Evolutionary conservation across 2,888 invertebrate species (phyloP), one percentile per base, ranked within the genome.

Genomic region (Microdon myrmicae): DNA sequence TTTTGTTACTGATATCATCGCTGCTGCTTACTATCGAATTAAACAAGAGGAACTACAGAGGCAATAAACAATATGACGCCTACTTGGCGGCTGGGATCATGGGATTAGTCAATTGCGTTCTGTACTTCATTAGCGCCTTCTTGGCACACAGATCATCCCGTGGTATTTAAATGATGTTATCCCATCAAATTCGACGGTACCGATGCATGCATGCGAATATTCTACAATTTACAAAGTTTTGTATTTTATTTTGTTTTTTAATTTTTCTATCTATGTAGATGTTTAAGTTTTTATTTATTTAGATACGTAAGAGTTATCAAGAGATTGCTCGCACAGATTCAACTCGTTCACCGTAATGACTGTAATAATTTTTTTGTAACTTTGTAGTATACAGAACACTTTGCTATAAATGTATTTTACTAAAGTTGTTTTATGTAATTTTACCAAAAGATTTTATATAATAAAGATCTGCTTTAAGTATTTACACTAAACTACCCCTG

Each of bases 111-210:
- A 85, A 90, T 74, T 80, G 89, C 2, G 85, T 81, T 1, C 79
- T 92, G 1, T 93, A 93, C 75, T 81, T 91, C 31, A 71, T 91
- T 37, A 92, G 92, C 74, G 86, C 91, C 17, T 84, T 91, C 71
- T 83, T 91, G 70, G 92, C 92, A 20, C 85, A 88, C 72, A 87
- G 89, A 68, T 85, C 86, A 14, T 92, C 92, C 81, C 86, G 88
- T 73, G 89, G 89, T 67, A 83, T 90, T 68, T 89, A 85, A 85
- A 19, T 38, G 14, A 31, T 16, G 2, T 41, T 23, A 19, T 1
- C 3, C 9, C 5, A 4, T 4, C 12, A 25, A 29, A 6, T 23
- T 22, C 4, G 8, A 13, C 19, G 14, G 10, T 35, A 16, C 32
- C 34, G 12, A 39, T 23, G 20, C 25, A 37, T 32, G 23, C 39